Evolutionary conservation across 2,888 invertebrate genomes (phyloP), one percentile per base, ranked within the genome.

Genomic region (Herminia tarsipennalis): DNA sequence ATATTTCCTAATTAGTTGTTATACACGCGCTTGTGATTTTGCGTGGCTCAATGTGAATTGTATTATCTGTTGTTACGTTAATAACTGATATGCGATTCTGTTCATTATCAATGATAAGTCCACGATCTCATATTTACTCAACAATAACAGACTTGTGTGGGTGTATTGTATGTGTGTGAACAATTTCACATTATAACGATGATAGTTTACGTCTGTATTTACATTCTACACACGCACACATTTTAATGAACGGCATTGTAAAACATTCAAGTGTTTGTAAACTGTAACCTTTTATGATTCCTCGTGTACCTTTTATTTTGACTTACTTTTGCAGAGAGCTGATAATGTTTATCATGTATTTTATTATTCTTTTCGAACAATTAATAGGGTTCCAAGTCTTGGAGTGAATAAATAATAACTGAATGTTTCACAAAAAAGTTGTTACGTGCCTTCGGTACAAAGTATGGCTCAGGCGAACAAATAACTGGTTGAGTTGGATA

Each of bases 401-500:
- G 17, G 13, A 57, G 44, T 66, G 50, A 49, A 64, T 66, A 55
- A 64, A 63, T 64, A 64, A 57, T 45, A 46, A 30, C 54, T 34
- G 50, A 60, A 50, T 56, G 51, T 58, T 61, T 58, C 46, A 53
- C 48, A 64, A 67, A 64, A 66, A 64, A 67, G 50, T 55, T 41
- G 54, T 52, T 56, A 60, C 51, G 57, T 69, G 66, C 55, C 50
- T 57, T 60, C 50, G 70, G 59, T 75, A 78, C 78, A 70, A 74
- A 74, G 76, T 76, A 76, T 68, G 69, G 66, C 66, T 48, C 62
- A 58, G 59, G 59, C 59, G 67, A 70, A 72, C 71, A 63, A 78
- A 83, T 83, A 81, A 82, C 83, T 81, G 81, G 80, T 81, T 67
- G 78, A 78, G 78, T 80, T 69, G 81, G 75, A 75, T 82, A 77